Evolutionary conservation across 2,113 vertebrate species (phyloP).

Genomic region (Pelecanus crispus): DNA sequence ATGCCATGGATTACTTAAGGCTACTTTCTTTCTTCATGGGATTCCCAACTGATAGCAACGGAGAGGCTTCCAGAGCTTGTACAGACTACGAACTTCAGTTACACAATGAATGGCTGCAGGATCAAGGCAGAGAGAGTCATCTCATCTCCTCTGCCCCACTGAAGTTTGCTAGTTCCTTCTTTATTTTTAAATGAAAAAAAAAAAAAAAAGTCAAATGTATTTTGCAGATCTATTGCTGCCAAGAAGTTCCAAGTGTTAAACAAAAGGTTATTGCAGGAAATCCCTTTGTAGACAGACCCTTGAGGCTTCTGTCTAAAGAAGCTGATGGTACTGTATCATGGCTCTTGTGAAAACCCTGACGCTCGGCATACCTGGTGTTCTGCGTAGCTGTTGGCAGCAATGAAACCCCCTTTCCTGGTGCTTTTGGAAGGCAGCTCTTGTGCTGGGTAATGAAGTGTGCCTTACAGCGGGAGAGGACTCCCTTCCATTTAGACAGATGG

Average conservation of each 20-base stretch:
- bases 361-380: not conserved
- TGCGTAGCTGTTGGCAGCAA: not conserved
- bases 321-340: not conserved
- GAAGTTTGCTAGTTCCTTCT: not conserved
- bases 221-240: not conserved
- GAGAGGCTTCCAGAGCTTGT: not conserved
- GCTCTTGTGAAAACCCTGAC: not conserved
- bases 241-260: not conserved
- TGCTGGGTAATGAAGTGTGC: slow-evolving; percentile 10
- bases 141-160: not conserved
- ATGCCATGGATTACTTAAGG: not conserved
- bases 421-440: slow-evolving; percentile 20
- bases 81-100: not conserved
- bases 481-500: slow-evolving; percentile 66
- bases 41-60: not conserved
- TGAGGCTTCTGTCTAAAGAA: not conserved
- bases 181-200: not conserved
- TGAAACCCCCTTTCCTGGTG: not conserved
- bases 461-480: not conserved
- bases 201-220: not conserved
- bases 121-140: not conserved
- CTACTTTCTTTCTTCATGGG: not conserved
- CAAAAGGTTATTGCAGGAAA: not conserved
- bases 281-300: not conserved
- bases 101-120: not conserved